Base-by-base conservation (phyloP, 2,888 invertebrate genomes). In the Arctia plantaginis region DNA sequence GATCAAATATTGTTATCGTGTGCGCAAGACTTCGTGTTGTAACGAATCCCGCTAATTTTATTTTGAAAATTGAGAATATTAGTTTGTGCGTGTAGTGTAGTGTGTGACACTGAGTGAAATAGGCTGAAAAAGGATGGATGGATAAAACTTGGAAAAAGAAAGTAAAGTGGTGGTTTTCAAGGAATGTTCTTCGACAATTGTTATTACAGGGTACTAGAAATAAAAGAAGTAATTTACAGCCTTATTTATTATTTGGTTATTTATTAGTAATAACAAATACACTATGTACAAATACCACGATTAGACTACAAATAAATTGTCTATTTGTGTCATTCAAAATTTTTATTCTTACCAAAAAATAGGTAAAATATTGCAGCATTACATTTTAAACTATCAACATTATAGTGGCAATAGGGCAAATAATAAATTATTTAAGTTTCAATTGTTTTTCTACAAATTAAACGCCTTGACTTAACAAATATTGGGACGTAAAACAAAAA, bases 171-270 rank as follows among this genome's bases (percentile, higher is more conserved):
- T n/a, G 35, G 6, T 6, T 3, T 35, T 35, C 35, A 35, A 35
- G 6, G 35, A 35, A 35, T 4, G 8, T 23, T 55, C 23, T 55
- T 12, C n/a, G 12, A n/a, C 23, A 62, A 62, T 62, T 30, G 2
- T 15, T 30, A 30, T 62, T 18, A 62, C 30, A 62, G 30, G 30
- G 30, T 27, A 62, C 18, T 18, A 30, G 18, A 79, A 89, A 89
- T 81, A 78, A 88, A 85, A 86, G 81, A 80, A 81, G 72, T 44
- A 6, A 69, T 41, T 62, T 65, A 89, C 84, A 87, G 87, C 77
- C 87, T 90, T 90, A 91, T 91, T 92, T 92, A 93, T 94, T 94
- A 93, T 94, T 94, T 94, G 93, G 93, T 93, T 92, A 90, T 91
- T 81, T 76, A 78, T 76, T 72, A 89, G 86, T 89, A 92, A 88